phyloP scores from a whole-genome alignment of 1,140 invertebrate species.

The Trachymyrmex cornetzi region DNA sequence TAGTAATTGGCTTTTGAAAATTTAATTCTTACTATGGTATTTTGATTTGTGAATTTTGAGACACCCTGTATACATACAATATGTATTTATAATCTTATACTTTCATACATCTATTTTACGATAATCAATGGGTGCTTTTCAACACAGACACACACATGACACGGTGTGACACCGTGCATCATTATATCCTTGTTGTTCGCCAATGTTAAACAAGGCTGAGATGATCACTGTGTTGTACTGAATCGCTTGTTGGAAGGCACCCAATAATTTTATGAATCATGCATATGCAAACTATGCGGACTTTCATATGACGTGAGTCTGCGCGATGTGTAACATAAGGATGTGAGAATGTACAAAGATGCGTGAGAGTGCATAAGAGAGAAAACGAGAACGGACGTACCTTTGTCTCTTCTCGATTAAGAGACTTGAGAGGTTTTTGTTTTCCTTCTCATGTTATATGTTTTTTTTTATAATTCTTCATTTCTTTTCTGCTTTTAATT shows the following conservation, averaged over 20 bases:
- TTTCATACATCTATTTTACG: background rate
- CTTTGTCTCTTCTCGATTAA: background rate
- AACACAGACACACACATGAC: no score
- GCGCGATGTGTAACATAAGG: background rate
- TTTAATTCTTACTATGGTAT: no score
- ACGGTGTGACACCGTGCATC: no score
- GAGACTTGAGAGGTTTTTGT: background rate
- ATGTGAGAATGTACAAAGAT: slow-evolving; percentile 13
- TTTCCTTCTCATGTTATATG: background rate
- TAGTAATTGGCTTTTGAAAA: no score
- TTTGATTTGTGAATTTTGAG: no score
- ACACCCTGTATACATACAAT: no score
- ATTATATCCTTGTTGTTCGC: no score
- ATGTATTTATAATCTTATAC: background rate
- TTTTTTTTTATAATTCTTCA: background rate
- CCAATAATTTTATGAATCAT: slow-evolving; percentile 7
- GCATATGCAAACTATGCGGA: background rate
- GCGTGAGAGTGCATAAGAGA: background rate
- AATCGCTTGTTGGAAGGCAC: no score
- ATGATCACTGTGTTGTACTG: no score
- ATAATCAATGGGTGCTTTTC: background rate
- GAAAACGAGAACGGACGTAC: background rate
- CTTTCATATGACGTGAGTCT: background rate
- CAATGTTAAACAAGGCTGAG: no score
- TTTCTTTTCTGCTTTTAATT: background rate